phyloP scores from a whole-genome alignment of 2,888 invertebrate species.

The Epinotia demarniana region DNA sequence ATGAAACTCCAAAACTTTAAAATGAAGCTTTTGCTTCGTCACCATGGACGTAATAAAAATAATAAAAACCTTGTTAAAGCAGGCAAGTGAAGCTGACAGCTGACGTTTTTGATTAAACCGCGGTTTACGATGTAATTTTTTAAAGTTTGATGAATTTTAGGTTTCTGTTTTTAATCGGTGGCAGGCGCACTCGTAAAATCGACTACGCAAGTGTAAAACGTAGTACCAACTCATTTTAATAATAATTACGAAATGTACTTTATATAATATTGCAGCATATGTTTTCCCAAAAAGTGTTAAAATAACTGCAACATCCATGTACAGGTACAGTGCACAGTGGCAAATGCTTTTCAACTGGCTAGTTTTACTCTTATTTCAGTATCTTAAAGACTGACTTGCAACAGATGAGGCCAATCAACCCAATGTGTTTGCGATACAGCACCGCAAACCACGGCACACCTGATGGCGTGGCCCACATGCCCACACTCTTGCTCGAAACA shows the following conservation, averaged over 20 bases:
- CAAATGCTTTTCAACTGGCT: no score
- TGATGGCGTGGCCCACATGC: no score
- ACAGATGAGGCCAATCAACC: no score
- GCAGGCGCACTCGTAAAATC: constrained; percentile 29
- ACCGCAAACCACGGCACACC: no score
- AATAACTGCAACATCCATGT: no score
- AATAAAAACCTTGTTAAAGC: constrained; percentile 23
- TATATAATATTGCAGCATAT: no score
- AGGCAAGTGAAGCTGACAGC: constrained; percentile 30
- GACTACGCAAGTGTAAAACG: background rate
- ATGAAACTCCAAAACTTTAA: constrained; percentile 7
- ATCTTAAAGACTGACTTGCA: no score
- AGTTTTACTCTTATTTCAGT: no score
- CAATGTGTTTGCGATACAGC: no score
- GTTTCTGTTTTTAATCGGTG: constrained; percentile 36
- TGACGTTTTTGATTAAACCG: constrained; percentile 41
- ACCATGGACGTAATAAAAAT: constrained; percentile 15
- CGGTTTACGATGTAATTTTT: constrained; percentile 40
- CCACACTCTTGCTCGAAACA: no score
- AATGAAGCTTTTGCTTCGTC: constrained; percentile 4
- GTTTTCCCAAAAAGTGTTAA: no score
- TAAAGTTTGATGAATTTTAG: constrained; percentile 34
- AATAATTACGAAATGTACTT: background rate
- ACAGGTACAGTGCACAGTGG: no score
- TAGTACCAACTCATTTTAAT: background rate